phyloP scores from a whole-genome alignment of 2,797 vertebrate species.

The Coregonus ussuriensis region DNA sequence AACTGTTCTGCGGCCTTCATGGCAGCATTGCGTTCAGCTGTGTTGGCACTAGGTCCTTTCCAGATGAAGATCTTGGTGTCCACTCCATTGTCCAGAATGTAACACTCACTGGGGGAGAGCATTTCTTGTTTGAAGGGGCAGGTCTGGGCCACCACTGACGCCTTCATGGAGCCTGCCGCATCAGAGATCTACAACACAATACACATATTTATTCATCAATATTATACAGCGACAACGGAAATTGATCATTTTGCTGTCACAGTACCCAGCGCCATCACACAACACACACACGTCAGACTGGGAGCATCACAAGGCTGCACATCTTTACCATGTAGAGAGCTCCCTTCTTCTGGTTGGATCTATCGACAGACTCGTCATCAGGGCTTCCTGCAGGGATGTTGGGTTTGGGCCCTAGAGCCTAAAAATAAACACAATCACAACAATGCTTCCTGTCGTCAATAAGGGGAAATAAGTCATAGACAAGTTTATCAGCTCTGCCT shows the following conservation, averaged over 20 bases:
- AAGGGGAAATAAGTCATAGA: neutral
- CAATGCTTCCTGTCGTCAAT: neutral
- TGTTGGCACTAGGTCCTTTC: conserved; percentile 72
- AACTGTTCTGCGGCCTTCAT: conserved; percentile 62
- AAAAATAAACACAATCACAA: conserved; percentile 34
- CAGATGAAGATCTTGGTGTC: conserved; percentile 73
- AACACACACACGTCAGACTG: neutral
- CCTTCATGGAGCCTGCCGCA: conserved; percentile 65
- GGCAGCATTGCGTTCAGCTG: conserved; percentile 69
- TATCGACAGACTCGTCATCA: conserved; percentile 46
- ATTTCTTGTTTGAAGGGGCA: conserved; percentile 73
- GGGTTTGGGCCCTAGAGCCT: conserved; percentile 73
- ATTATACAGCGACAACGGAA: neutral
- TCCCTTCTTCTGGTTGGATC: conserved; percentile 43
- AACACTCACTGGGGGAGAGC: conserved; percentile 71
- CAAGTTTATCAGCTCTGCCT: neutral
- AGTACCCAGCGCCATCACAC: neutral
- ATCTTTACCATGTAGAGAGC: conserved; percentile 70
- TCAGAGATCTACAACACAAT: conserved; percentile 70
- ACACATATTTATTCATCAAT: neutral
- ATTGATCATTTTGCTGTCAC: neutral
- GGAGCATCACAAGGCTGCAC: neutral
- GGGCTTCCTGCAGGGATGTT: conserved; percentile 46
- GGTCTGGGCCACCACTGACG: conserved; percentile 51
- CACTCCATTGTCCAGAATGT: conserved; percentile 72